These are phyloP conservation scores for Prietella phreatophila DNA, from an alignment of 2,113 vertebrate genomes.

Conservation along the genomic window DNA sequence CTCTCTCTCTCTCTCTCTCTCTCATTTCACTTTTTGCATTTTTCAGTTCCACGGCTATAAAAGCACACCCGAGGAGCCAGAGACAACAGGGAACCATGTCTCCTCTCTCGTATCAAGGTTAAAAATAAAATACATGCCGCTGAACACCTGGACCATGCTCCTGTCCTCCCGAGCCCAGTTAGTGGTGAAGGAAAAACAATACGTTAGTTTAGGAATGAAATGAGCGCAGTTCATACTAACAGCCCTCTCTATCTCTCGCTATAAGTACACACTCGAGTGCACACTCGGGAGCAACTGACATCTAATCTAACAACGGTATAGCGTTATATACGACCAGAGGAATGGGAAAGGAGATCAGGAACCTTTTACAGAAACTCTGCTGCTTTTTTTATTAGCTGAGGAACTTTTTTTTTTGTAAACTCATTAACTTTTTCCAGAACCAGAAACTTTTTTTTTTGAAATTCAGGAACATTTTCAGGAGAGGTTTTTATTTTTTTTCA, in stretches of 20 bases:
- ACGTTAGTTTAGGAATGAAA: constrained; percentile 1
- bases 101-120: neutral
- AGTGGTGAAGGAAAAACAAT: neutral
- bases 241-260: neutral
- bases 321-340: neutral
- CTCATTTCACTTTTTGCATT: neutral
- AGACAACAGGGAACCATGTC: neutral
- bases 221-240: neutral
- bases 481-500: too few relatives aligned
- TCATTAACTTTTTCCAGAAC: neutral
- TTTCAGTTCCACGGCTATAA: neutral
- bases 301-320: neutral
- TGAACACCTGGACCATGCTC: neutral
- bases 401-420: neutral
- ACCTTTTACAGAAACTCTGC: neutral
- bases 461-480: neutral
- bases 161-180: neutral
- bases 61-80: neutral
- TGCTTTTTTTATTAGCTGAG: neutral
- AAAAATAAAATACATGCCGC: neutral
- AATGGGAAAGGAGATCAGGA: neutral
- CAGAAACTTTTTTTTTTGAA: neutral
- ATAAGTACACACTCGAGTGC: neutral
- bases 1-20: neutral
- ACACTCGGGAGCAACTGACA: neutral